These are phyloP conservation scores for Leuciscus idus DNA, from an alignment of 2,113 vertebrate species.

Conservation along the genomic window DNA sequence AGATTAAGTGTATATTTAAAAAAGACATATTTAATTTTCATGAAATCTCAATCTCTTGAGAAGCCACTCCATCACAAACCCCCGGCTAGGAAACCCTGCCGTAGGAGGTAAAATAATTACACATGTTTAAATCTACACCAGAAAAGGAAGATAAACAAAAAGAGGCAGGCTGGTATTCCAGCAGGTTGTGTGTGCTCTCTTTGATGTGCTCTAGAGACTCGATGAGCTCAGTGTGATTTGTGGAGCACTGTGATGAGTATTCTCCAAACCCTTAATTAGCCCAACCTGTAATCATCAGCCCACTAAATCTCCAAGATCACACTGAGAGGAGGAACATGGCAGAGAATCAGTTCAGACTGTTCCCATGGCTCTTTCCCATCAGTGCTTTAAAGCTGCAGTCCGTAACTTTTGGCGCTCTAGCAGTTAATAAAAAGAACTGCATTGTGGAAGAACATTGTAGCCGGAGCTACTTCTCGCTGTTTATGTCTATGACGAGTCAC, in stretches of 20 bases:
- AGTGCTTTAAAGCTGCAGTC: too few species aligned
- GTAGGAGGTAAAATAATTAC: constrained; percentile 1
- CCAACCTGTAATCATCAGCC: constrained; percentile 56
- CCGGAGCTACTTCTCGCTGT: too few species aligned
- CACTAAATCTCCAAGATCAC: constrained; percentile 14
- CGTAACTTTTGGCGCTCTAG: too few species aligned
- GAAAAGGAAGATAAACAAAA: constrained; percentile 33
- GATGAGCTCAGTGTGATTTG: constrained; percentile 43
- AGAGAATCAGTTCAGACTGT: not conserved
- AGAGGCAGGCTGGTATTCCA: not conserved
- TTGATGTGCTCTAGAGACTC: constrained; percentile 25
- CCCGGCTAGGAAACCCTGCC: not conserved
- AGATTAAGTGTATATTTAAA: not conserved
- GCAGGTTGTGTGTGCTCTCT: constrained; percentile 3
- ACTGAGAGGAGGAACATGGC: not conserved
- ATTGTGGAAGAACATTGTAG: too few species aligned
- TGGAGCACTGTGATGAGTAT: constrained; percentile 37
- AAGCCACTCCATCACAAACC: not conserved
- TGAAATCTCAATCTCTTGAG: not conserved
- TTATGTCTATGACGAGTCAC: too few species aligned
- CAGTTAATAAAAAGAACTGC: too few species aligned
- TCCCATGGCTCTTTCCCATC: not conserved
- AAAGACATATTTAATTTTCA: not conserved
- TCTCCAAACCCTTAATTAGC: constrained; percentile 58
- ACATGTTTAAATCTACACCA: not conserved